A percentile compares a stretch with the other conserved stretches of the same genome.
Evolutionary conservation across 2,113 vertebrate genomes (phyloP).

Genomic region (Chrysochloris asiatica): DNA sequence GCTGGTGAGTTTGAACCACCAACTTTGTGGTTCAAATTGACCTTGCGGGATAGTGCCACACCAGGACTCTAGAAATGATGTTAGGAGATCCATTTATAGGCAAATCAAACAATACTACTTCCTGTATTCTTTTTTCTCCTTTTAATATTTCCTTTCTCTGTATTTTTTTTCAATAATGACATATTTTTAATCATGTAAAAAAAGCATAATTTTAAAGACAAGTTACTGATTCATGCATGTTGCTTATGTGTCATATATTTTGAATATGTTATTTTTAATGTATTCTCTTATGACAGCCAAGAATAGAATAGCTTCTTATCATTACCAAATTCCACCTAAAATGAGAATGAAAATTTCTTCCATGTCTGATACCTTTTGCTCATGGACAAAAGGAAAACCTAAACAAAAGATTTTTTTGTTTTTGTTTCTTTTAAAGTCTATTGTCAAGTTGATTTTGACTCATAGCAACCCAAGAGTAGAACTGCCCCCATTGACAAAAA

Average conservation of each 20-base stretch:
- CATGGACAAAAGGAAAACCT: conserved; percentile 4
- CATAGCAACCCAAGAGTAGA: too few relatives aligned
- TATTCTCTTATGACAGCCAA: neutral
- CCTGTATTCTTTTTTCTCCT: neutral
- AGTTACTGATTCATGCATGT: neutral
- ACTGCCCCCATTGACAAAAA: too few relatives aligned
- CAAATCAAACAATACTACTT: too few relatives aligned
- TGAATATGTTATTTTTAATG: neutral
- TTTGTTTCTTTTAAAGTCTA: too few relatives aligned
- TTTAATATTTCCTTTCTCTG: neutral
- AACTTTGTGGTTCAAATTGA: too few relatives aligned
- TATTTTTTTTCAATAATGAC: neutral
- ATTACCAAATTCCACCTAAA: conserved; percentile 32
- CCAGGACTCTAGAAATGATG: too few relatives aligned
- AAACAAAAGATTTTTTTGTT: too few relatives aligned
- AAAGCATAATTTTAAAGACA: neutral
- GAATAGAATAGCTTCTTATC: neutral
- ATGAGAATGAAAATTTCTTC: conserved; percentile 37
- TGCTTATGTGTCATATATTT: conserved; percentile 1
- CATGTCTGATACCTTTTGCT: neutral
- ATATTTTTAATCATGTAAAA: neutral
- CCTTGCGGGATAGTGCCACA: too few relatives aligned
- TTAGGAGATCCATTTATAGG: too few relatives aligned
- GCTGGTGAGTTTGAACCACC: too few relatives aligned
- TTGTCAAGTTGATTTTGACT: too few relatives aligned